Evolutionary conservation across 2,888 invertebrate genomes (phyloP).

Genomic region (Smittia sp.): DNA sequence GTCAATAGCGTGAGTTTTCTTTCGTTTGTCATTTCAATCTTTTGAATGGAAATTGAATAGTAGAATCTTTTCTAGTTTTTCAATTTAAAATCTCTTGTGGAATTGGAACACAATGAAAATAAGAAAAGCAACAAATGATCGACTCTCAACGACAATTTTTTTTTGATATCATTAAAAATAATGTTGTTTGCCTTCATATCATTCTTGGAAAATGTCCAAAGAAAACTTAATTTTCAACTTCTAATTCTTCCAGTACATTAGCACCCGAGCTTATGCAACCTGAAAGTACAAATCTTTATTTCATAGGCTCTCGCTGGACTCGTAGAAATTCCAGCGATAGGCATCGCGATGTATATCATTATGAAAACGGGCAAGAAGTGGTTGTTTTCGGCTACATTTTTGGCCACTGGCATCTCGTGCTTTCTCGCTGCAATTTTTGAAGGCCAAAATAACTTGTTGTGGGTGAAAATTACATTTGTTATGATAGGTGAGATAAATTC

Average conservation of each 20-base stretch:
- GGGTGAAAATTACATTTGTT: conserved; percentile 69
- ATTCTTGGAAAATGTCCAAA: too few relatives aligned
- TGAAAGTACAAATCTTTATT: conserved; percentile 9
- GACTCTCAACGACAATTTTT: too few relatives aligned
- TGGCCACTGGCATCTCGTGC: conserved; percentile 68
- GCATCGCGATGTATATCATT: conserved; percentile 71
- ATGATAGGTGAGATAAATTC: conserved; percentile 56
- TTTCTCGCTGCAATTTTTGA: conserved; percentile 61
- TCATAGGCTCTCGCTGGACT: conserved; percentile 63
- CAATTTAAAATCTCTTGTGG: too few relatives aligned
- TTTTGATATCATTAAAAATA: too few relatives aligned
- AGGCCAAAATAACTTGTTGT: conserved; percentile 58
- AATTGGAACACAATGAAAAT: too few relatives aligned
- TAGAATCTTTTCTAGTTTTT: too few relatives aligned
- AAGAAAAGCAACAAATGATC: too few relatives aligned
- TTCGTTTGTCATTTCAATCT: background rate
- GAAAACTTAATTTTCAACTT: too few relatives aligned
- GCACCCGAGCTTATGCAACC: conserved; percentile 5
- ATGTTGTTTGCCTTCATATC: too few relatives aligned
- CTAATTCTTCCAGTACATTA: too few relatives aligned
- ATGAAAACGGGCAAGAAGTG: conserved; percentile 70
- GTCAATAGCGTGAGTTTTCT: conserved; percentile 62
- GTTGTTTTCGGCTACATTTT: conserved; percentile 67
- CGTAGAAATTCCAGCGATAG: conserved; percentile 76
- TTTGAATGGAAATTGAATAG: too few relatives aligned